Conservation (phyloP, 2,888 invertebrate genomes). For the Caradrina clavipalpis region DNA sequence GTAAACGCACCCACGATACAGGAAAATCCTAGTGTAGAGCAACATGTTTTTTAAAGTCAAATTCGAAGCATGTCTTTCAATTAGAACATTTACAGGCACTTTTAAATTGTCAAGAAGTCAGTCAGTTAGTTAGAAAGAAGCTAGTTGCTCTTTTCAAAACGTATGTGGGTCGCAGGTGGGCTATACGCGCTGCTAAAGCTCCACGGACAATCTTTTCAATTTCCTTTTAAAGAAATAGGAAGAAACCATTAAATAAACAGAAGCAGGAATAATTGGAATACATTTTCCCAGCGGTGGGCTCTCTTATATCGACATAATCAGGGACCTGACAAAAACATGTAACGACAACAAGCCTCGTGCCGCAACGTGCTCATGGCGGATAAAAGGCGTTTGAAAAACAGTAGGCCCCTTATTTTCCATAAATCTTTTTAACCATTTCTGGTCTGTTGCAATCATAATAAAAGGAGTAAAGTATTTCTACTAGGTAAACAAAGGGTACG, state of each 20-base stretch:
- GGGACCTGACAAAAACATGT: slow-evolving; percentile 33
- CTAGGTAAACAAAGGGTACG: slow-evolving; percentile 7
- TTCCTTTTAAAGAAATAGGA: too few species aligned
- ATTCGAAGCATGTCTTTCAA: too few species aligned
- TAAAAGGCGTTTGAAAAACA: slow-evolving; percentile 17
- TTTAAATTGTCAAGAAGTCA: too few species aligned
- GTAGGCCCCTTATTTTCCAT: background rate
- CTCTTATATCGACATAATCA: slow-evolving; percentile 13
- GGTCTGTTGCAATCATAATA: slow-evolving; percentile 26
- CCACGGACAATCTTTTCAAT: too few species aligned
- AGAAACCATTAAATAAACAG: background rate
- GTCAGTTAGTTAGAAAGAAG: too few species aligned
- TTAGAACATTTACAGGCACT: too few species aligned
- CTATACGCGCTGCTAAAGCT: too few species aligned
- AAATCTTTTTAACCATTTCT: slow-evolving; percentile 13
- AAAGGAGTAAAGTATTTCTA: slow-evolving; percentile 7
- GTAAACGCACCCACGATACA: too few species aligned
- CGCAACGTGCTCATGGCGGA: background rate
- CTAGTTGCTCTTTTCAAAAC: too few species aligned
- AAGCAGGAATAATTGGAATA: slow-evolving; percentile 5
- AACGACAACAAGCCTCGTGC: slow-evolving; percentile 14
- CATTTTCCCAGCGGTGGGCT: slow-evolving; percentile 4
- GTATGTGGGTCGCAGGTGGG: too few species aligned
- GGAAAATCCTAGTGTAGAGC: too few species aligned
- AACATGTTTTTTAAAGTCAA: too few species aligned